Conservation (phyloP, 37 sponge, comb jelly and placozoan species). For the Ephydatia muelleri region DNA sequence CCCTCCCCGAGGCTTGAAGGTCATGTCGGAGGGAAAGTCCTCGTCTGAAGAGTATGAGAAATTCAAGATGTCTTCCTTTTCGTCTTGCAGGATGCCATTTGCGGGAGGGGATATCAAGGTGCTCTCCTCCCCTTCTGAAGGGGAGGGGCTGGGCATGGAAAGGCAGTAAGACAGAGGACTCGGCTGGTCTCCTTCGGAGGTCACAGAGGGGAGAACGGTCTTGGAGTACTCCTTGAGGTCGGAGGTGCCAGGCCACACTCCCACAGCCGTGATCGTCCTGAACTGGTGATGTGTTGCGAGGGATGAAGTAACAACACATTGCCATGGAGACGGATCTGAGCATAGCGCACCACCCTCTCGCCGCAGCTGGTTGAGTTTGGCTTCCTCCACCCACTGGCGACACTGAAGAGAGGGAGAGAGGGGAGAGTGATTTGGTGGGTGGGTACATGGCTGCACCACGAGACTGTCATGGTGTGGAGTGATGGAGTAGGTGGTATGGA, state of each 20-base stretch:
- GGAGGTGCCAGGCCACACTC: slow-evolving; percentile 97
- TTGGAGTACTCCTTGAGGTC: slow-evolving; percentile 56
- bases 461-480: neutral
- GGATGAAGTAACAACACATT: slow-evolving; percentile 98
- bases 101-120: neutral
- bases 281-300: slow-evolving; percentile 96
- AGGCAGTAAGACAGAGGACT: neutral
- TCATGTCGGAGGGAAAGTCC: slow-evolving; percentile 33
- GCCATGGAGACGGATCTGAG: slow-evolving; percentile 74
- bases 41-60: slow-evolving; percentile 57
- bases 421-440: too few relatives aligned
- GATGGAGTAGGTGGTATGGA: neutral
- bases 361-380: slow-evolving; percentile 91
- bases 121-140: neutral
- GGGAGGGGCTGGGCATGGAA: neutral
- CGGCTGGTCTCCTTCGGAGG: neutral
- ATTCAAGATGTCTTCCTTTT: slow-evolving; percentile 12
- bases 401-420: slow-evolving; percentile 58
- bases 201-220: neutral
- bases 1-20: neutral
- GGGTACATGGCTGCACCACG: neutral
- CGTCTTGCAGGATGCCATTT: neutral
- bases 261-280: slow-evolving; percentile 85
- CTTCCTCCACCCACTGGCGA: slow-evolving; percentile 95
- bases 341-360: slow-evolving; percentile 74